A percentile compares a stretch with the other conserved stretches of the same genome.
phyloP scores from a whole-genome alignment of 2,888 invertebrate species.

The Ichneumoninae sp. region DNA sequence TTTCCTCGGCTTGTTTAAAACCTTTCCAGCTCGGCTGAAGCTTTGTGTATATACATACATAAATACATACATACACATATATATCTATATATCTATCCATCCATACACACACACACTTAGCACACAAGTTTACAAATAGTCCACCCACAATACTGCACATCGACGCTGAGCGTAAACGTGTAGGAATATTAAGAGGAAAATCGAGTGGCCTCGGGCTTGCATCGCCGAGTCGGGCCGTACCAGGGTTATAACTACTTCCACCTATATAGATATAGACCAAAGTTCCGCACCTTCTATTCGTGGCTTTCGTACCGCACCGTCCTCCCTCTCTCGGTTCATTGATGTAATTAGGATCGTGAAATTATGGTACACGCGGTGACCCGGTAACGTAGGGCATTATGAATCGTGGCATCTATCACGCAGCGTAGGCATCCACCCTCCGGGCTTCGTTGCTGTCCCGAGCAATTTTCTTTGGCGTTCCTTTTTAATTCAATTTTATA shows the following conservation, averaged over 20 bases:
- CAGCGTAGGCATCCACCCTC: conserved; percentile 31
- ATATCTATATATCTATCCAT: background rate
- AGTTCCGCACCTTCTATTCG: background rate
- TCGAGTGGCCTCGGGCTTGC: conserved; percentile 38
- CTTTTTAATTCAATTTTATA: conserved; percentile 16
- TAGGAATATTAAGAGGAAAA: conserved; percentile 39
- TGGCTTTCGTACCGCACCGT: conserved; percentile 14
- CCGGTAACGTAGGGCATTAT: conserved; percentile 62
- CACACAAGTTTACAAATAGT: background rate
- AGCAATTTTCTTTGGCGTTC: background rate
- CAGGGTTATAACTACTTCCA: conserved; percentile 33
- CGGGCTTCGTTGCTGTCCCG: background rate
- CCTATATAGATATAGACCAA: conserved; percentile 2
- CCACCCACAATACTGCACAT: conserved; percentile 12
- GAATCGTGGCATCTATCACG: conserved; percentile 68
- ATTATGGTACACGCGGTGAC: conserved; percentile 49
- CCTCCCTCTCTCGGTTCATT: conserved; percentile 22
- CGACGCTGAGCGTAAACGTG: background rate
- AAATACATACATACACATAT: too few relatives aligned
- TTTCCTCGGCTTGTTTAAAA: conserved; percentile 20
- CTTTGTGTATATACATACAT: background rate
- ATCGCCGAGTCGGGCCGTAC: conserved; percentile 29
- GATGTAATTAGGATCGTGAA: conserved; percentile 45
- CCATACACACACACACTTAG: background rate
- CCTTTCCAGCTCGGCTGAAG: conserved; percentile 4